Evolutionary conservation across 1,140 invertebrate genomes (phyloP), one percentile per base, ranked within the genome.

Genomic region (Ptiloglossa arizonensis): DNA sequence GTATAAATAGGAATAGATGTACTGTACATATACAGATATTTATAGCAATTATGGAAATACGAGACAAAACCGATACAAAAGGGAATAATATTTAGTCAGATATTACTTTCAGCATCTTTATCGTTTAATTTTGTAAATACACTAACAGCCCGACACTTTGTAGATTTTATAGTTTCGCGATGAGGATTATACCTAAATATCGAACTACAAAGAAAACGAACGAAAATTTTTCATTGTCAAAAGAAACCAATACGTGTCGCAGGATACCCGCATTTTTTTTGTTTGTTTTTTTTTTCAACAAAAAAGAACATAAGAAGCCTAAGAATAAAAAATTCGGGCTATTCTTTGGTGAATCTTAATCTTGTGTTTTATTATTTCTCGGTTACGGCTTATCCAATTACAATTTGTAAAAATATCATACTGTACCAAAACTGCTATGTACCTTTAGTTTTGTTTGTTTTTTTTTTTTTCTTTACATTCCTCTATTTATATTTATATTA

Each of bases 361-460:
- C 63, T 76, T 83, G 32, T 79, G 57, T 85, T 88, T 90, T 87
- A 90, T 89, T 89, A 83, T 86, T 68, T 85, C 82, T 88, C 73
- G 81, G 56, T 85, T 89, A 87, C 87, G 82, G 81, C 83, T 90
- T 90, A 90, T 87, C 88, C 70, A 84, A 87, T 76, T 91, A 91
- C 88, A 90, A 87, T 88, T 90, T 91, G 89, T 90, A 91, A 90
- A 91, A 90, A 91, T 91, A 91, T 86, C 82, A 90, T 90, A 91
- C 87, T 87, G 89, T 91, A 91, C 87, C 86, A 90, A 91, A 90
- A 90, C 87, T 90, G 88, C 82, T 87, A 90, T 90, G 79, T 90
- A 87, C 86, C 80, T 46, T 80, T 56, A 72, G 60, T 70, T 22
- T 44, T 57, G 27, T 56, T 64, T 60, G 59, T 59, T 22, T 59